Evolutionary conservation across 2,888 invertebrate genomes (phyloP).

Genomic region (Caenorhabditis sp.): DNA sequence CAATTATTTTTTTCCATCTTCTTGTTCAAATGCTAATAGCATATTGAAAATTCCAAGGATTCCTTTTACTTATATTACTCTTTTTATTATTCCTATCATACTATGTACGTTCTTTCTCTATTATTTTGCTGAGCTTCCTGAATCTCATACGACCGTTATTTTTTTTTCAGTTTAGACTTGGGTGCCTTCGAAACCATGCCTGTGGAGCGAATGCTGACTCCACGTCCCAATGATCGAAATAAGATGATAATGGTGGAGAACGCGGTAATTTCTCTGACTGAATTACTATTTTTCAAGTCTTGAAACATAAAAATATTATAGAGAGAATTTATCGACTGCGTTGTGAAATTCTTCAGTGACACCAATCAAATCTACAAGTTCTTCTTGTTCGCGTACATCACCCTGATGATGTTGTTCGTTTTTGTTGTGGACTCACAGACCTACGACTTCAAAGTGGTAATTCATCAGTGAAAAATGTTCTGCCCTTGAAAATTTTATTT

Average conservation of each 20-base stretch:
- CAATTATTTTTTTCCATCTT: too few relatives aligned
- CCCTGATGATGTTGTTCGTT: slow-evolving; percentile 9
- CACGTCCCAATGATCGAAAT: slow-evolving; percentile 3
- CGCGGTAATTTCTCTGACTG: not conserved
- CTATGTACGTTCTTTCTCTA: not conserved
- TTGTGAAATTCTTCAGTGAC: not conserved
- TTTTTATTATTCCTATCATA: not conserved
- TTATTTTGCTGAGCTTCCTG: not conserved
- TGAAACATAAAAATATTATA: too few relatives aligned
- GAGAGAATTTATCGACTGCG: slow-evolving; percentile 6
- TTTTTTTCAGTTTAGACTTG: not conserved
- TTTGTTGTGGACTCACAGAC: slow-evolving; percentile 12
- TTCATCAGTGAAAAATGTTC: not conserved
- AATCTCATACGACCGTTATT: not conserved
- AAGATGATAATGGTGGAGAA: not conserved
- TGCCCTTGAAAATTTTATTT: not conserved
- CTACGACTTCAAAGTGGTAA: slow-evolving; percentile 20
- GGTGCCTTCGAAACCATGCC: not conserved
- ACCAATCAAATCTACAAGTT: slow-evolving; percentile 5
- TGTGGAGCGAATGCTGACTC: slow-evolving; percentile 5
- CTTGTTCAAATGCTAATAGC: too few relatives aligned
- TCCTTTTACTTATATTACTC: not conserved
- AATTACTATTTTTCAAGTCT: not conserved
- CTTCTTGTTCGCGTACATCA: not conserved
- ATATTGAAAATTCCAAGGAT: too few relatives aligned